Percentiles rank a stretch among this genome's conserved stretches.
These are phyloP conservation scores for Peromyscus californicus DNA, from an alignment of 2,113 vertebrate genomes.

Conservation along the genomic window DNA sequence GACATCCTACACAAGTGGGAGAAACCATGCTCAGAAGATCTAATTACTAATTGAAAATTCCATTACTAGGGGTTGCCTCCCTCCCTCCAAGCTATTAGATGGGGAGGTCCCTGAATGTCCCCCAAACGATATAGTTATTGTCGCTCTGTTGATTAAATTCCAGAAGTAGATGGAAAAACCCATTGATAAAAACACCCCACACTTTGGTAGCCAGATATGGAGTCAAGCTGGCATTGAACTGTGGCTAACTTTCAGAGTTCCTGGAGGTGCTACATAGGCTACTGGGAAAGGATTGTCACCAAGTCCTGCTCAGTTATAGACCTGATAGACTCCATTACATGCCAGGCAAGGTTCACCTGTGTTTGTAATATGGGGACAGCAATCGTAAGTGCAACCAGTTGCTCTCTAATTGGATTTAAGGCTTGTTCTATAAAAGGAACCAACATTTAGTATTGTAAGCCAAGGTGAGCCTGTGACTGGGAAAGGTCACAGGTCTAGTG, in stretches of 20 bases:
- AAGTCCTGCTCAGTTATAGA: not conserved
- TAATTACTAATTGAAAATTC: not conserved
- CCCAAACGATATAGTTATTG: not conserved
- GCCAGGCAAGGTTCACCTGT: no score
- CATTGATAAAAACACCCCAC: not conserved
- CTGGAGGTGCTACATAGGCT: not conserved
- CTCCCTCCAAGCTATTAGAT: not conserved
- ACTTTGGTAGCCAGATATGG: not conserved
- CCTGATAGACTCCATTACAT: not conserved
- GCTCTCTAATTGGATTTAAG: not conserved
- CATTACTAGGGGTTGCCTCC: not conserved
- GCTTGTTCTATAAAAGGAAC: not conserved
- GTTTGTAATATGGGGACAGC: not conserved
- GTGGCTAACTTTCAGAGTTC: not conserved
- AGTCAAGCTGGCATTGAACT: not conserved
- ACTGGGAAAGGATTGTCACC: not conserved
- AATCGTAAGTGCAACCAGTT: not conserved
- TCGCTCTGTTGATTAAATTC: not conserved
- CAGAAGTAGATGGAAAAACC: not conserved
- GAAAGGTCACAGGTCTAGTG: not conserved
- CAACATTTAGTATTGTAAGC: not conserved
- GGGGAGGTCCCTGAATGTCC: not conserved
- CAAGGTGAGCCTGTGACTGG: no score
- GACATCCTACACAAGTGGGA: not conserved
- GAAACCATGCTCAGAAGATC: not conserved